Percentiles rank a stretch among this genome's conserved stretches.
phyloP scores from a whole-genome alignment of 2,113 vertebrate species.

The Saguinus midas region DNA sequence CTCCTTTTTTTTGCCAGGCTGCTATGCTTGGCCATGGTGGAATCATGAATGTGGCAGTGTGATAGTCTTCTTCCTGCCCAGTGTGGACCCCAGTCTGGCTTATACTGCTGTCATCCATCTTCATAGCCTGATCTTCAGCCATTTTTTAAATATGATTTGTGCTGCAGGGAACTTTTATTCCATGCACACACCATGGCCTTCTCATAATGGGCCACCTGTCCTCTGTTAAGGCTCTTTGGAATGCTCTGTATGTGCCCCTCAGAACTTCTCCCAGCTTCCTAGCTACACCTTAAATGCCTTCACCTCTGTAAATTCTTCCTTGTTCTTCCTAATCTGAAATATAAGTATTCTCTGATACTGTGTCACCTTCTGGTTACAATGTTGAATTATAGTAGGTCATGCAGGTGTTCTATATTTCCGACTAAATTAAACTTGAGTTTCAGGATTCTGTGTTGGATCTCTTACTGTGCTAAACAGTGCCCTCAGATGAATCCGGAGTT shows the following conservation, averaged over 20 bases:
- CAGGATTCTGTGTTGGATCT: not conserved
- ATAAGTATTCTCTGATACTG: not conserved
- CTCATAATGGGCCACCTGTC: fast-evolving
- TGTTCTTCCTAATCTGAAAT: not conserved
- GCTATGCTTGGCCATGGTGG: not conserved
- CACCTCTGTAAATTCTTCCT: not conserved
- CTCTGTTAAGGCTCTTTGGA: not conserved
- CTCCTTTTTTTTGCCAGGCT: not conserved
- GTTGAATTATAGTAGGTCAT: not conserved
- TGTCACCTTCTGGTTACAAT: not conserved
- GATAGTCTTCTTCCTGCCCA: not conserved
- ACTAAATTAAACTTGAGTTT: not conserved
- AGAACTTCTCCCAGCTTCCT: not conserved
- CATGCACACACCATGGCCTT: not conserved
- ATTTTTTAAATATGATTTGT: not conserved
- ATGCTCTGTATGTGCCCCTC: not conserved
- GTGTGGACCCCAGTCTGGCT: not conserved
- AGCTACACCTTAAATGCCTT: not conserved
- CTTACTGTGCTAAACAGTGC: not conserved
- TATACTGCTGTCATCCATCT: not conserved
- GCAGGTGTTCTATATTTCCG: not conserved
- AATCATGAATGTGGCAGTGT: not conserved
- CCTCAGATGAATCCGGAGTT: not conserved
- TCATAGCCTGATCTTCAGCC: not conserved
- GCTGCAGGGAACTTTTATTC: not conserved